These are phyloP conservation scores for Chouioia cunea DNA, from an alignment of 2,888 invertebrate species.

Conservation along the genomic window DNA sequence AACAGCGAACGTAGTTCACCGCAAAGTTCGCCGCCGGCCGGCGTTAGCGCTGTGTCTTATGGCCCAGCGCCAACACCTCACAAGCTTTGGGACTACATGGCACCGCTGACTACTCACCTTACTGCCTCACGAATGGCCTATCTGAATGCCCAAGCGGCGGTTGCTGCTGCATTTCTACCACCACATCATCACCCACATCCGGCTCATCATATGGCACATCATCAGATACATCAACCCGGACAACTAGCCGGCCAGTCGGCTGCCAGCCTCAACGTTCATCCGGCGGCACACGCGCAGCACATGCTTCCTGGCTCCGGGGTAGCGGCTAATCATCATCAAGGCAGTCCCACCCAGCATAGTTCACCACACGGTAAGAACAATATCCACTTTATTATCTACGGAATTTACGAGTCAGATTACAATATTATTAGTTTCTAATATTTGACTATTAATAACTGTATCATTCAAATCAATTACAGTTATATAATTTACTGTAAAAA, in stretches of 20 bases:
- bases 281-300: constrained; percentile 63
- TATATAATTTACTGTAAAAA: too few relatives aligned
- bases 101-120: constrained; percentile 72
- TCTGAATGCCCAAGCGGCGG: constrained; percentile 92
- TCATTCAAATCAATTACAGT: too few relatives aligned
- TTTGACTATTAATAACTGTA: too few relatives aligned
- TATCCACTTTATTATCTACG: too few relatives aligned
- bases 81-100: constrained; percentile 71
- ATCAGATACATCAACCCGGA: constrained; percentile 68
- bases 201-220: constrained; percentile 69
- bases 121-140: constrained; percentile 88
- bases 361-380: constrained; percentile 62
- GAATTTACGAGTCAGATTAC: too few relatives aligned
- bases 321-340: constrained; percentile 64
- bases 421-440: too few relatives aligned
- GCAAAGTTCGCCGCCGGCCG: constrained; percentile 70
- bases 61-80: constrained; percentile 73
- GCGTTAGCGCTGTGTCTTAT: constrained; percentile 69
- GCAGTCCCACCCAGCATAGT: constrained; percentile 64
- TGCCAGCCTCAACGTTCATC: constrained; percentile 58
- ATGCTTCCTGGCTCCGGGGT: constrained; percentile 61
- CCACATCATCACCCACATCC: constrained; percentile 73
- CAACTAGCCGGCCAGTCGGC: constrained; percentile 64
- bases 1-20: constrained; percentile 69
- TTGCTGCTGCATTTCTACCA: constrained; percentile 88